Percentiles rank a stretch among this genome's conserved stretches.
These are phyloP conservation scores for Furnarius figulus DNA, from an alignment of 2,113 vertebrate species.

Conservation along the genomic window DNA sequence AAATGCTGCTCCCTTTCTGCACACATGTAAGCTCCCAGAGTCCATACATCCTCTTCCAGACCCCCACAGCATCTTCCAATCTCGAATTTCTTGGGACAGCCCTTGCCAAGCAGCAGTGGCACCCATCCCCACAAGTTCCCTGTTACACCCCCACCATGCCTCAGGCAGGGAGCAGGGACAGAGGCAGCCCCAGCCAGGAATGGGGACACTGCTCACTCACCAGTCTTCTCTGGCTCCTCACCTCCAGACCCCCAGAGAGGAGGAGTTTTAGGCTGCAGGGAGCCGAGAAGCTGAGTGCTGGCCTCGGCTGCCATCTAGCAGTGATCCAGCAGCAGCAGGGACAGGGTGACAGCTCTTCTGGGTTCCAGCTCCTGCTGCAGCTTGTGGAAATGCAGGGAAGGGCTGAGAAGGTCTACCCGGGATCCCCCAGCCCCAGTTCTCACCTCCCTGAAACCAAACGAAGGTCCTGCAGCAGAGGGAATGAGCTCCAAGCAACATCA, in stretches of 20 bases:
- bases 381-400: not conserved
- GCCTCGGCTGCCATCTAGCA: constrained; percentile 9
- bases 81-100: not conserved
- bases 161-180: rapidly evolving
- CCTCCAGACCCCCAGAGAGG: not conserved
- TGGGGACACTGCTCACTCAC: rapidly evolving
- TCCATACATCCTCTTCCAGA: not conserved
- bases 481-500: not conserved
- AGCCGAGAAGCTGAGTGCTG: not conserved
- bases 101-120: rapidly evolving
- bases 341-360: not conserved
- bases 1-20: not conserved
- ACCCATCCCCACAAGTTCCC: not conserved
- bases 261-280: not conserved
- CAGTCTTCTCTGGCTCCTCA: not conserved
- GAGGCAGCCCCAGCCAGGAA: not conserved
- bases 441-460: not conserved
- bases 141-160: not conserved
- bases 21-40: not conserved
- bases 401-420: not conserved
- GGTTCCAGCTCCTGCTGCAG: not conserved
- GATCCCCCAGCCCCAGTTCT: not conserved
- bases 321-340: not conserved
- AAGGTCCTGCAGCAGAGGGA: not conserved
- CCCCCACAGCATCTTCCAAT: rapidly evolving